Evolutionary conservation across 2,888 invertebrate genomes (phyloP).

Genomic region (Synanthedon formicaeformis): DNA sequence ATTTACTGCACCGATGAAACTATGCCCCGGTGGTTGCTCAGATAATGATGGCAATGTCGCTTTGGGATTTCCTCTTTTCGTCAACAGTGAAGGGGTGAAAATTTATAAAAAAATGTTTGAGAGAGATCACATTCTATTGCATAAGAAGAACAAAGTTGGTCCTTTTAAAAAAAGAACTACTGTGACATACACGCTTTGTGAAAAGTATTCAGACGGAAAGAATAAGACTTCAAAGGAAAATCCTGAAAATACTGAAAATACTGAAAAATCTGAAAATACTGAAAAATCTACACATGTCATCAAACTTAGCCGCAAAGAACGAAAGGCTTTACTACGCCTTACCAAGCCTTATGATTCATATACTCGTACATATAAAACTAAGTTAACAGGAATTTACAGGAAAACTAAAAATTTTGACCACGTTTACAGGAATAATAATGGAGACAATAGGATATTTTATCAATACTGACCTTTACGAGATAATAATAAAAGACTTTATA

Average conservation of each 20-base stretch:
- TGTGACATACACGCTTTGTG: slow-evolving; percentile 10
- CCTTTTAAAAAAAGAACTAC: slow-evolving; percentile 26
- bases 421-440: too few species aligned
- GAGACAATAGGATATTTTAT: too few species aligned
- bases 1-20: slow-evolving; percentile 50
- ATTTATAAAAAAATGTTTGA: slow-evolving; percentile 21
- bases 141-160: slow-evolving; percentile 12
- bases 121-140: slow-evolving; percentile 19
- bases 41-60: slow-evolving; percentile 16
- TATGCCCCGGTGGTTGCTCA: slow-evolving; percentile 35
- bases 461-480: too few species aligned
- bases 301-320: too few species aligned
- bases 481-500: too few species aligned
- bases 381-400: too few species aligned
- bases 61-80: slow-evolving; percentile 38
- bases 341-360: too few species aligned
- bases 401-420: too few species aligned
- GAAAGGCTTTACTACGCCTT: too few species aligned
- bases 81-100: slow-evolving; percentile 25
- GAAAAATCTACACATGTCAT: background rate
- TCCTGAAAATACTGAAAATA: background rate
- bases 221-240: background rate
- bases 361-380: too few species aligned
- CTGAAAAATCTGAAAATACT: background rate
- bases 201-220: background rate